Base-by-base conservation (phyloP, 2,113 vertebrate genomes). In the Todiramphus saurophagus region DNA sequence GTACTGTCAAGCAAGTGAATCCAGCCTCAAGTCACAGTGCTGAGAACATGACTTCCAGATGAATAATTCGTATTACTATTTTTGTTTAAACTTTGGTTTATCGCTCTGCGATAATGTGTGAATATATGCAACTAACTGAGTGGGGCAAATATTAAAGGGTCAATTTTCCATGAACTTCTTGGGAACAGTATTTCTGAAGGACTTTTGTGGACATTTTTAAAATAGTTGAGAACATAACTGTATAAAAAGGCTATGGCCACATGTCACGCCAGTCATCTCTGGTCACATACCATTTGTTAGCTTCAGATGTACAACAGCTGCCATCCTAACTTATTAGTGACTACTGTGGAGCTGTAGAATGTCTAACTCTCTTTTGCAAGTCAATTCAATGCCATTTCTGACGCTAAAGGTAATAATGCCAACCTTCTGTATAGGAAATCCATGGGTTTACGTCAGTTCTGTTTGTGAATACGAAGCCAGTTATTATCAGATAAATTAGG, bases 231-330 rank as follows among this genome's bases (percentile, higher is more conserved):
- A 95, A 91, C 96, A 95, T 88, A 97, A 97, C 97, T 97, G 87
- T 93, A 92, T 94, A 90, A 97, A 96, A 97, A 95, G 84, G 79
- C 95, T 93, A 48, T 0, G 3, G 95, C 96, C 97, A 98, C 96
- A 96, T 98, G 97, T 97, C 97, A 39, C 82, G 96, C 96, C 97
- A 98, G 95, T 98, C 97, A 97, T 98, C 96, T 96, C 94, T 95
- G 97, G 96, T 97, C 97, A 97, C 96, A 96, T 91, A 98, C 96
- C 97, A 98, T 98, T 98, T 98, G 97, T 97, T 97, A 97, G 95
- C 93, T 97, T 98, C 94, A 92, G 94, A 96, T 97, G 96, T 88
- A 92, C 96, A 95, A 96, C 97, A 98, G 97, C 97, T 98, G 97
- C 96, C 95, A 94, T 95, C 90, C 87, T 1, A 75, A 96, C 94